Evolutionary conservation across 2,113 vertebrate species (phyloP).

Genomic region (Heloderma charlesbogerti): DNA sequence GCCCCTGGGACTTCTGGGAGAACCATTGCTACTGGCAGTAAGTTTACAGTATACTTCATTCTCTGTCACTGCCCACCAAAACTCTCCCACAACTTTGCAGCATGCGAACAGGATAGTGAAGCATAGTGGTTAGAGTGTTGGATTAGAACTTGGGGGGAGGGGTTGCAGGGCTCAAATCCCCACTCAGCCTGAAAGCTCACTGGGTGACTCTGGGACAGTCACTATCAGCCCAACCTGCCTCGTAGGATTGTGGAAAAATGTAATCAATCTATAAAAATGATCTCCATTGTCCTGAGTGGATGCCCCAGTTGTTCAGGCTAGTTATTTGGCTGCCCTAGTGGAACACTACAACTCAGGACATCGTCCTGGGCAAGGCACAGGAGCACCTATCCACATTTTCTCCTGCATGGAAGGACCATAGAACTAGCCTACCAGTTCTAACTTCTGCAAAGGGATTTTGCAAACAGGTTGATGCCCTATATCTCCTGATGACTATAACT

Average conservation of each 20-base stretch:
- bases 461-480: not conserved
- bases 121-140: too few species aligned
- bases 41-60: not conserved
- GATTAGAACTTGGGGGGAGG: too few species aligned
- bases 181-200: not conserved
- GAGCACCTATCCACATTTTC: not conserved
- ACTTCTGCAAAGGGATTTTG: not conserved
- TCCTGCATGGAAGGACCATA: not conserved
- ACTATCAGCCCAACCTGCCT: not conserved
- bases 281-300: not conserved
- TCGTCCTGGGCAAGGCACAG: not conserved
- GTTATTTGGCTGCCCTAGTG: not conserved
- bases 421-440: not conserved
- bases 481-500: not conserved
- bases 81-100: not conserved
- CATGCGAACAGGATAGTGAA: not conserved
- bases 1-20: not conserved
- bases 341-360: not conserved
- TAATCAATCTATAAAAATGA: not conserved
- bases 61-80: not conserved
- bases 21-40: not conserved
- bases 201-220: not conserved
- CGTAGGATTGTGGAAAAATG: not conserved
- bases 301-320: not conserved
- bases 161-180: not conserved